phyloP scores from a whole-genome alignment of 2,113 vertebrate species.

The Trichechus manatus region DNA sequence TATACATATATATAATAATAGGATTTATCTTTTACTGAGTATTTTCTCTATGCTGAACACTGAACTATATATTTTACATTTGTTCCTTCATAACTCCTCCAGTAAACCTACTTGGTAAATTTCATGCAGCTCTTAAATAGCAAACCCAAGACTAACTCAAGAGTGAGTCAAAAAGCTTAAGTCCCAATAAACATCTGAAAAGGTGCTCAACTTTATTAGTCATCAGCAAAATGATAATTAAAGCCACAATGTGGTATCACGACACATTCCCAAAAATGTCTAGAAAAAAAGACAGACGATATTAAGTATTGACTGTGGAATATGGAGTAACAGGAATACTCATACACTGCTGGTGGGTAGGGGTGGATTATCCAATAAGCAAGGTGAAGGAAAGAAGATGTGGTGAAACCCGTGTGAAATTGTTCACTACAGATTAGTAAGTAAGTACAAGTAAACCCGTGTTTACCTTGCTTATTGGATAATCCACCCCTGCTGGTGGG shows the following conservation, averaged over 20 bases:
- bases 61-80: not conserved
- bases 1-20: no score
- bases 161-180: not conserved
- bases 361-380: no score
- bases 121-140: not conserved
- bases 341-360: no score
- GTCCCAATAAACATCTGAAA: not conserved
- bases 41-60: not conserved
- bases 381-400: no score
- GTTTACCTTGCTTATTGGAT: no score
- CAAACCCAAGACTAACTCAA: not conserved
- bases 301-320: not conserved
- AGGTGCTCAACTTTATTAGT: not conserved
- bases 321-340: fast-evolving
- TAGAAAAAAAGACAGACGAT: not conserved
- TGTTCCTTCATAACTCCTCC: not conserved
- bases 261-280: not conserved
- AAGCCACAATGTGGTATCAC: not conserved
- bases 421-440: no score
- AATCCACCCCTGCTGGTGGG: not conserved
- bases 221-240: not conserved
- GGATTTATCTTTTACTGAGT: not conserved
- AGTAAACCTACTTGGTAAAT: not conserved
- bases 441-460: no score
- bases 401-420: no score